phyloP scores from a whole-genome alignment of 2,797 vertebrate genomes.

The Sebastes miniatus region DNA sequence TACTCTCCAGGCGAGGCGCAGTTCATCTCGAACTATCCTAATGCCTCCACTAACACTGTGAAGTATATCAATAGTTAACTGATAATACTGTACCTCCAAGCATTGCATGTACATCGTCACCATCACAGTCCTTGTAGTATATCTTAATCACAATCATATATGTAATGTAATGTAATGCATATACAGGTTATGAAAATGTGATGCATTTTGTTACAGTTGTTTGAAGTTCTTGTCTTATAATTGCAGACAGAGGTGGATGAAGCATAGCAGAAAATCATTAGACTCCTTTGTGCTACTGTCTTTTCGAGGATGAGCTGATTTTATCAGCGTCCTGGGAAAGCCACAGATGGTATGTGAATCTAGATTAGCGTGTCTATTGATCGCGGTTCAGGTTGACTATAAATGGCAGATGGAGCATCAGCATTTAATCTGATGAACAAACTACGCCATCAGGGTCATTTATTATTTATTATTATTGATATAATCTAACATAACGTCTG shows the following conservation, averaged over 20 bases:
- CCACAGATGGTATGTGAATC: conserved; percentile 44
- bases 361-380: conserved; percentile 49
- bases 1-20: too few species aligned
- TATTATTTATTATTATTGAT: conserved; percentile 34
- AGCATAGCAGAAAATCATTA: conserved; percentile 38
- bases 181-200: neutral
- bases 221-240: conserved; percentile 31
- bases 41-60: neutral
- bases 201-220: conserved; percentile 14
- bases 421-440: conserved; percentile 37
- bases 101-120: neutral
- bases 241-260: conserved; percentile 14
- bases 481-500: neutral
- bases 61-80: neutral
- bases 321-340: conserved; percentile 42
- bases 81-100: neutral
- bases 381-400: conserved; percentile 30
- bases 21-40: rapidly evolving
- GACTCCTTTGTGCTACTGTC: conserved; percentile 36
- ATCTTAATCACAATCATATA: neutral
- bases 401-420: conserved; percentile 41
- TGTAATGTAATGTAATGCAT: neutral
- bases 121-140: neutral
- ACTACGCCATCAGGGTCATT: conserved; percentile 7
- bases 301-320: conserved; percentile 35